A percentile compares a stretch with the other conserved stretches of the same genome.
phyloP scores from a whole-genome alignment of 1,140 invertebrate species.

The Neotoxoptera formosana region DNA sequence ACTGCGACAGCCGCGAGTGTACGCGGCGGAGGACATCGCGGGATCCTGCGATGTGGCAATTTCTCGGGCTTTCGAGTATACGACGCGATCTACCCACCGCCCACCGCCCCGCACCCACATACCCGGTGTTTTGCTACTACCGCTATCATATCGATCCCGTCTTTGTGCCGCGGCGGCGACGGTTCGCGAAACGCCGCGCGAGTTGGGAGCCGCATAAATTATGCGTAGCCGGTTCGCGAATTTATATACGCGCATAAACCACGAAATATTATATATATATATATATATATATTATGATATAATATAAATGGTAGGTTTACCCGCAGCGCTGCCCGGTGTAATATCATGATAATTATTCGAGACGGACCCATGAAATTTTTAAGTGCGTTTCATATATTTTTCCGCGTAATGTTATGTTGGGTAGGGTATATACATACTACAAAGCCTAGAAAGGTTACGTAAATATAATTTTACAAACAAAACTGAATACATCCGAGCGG shows the following conservation, averaged over 20 bases:
- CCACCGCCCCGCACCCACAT: no score
- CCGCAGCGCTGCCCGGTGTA: background rate
- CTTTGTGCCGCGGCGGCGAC: background rate
- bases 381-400: background rate
- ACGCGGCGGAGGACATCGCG: background rate
- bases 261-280: background rate
- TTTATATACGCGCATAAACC: background rate
- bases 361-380: background rate
- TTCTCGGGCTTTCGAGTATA: background rate
- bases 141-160: slow-evolving; percentile 7
- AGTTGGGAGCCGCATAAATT: background rate
- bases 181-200: background rate
- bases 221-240: background rate
- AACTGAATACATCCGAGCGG: background rate
- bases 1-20: background rate
- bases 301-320: background rate
- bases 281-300: no score
- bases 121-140: background rate
- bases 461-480: background rate
- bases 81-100: background rate
- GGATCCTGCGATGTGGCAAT: background rate
- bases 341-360: background rate
- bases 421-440: background rate
- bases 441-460: background rate
- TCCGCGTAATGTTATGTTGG: background rate